Evolutionary conservation across 2,113 vertebrate species (phyloP), one percentile per base, ranked within the genome.

Genomic region (Hippocampus barbouri): DNA sequence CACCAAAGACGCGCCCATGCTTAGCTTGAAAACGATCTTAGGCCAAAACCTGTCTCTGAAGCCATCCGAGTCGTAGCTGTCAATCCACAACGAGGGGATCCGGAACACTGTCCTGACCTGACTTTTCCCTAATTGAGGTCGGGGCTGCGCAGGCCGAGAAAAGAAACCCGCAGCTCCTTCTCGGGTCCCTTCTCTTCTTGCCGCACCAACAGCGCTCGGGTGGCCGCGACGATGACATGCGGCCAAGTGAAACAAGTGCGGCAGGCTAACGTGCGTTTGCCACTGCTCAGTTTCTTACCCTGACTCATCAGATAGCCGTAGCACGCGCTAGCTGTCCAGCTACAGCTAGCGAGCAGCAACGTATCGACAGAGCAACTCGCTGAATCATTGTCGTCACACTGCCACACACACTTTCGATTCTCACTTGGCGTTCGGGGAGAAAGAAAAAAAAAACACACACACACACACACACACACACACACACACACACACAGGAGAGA

Each of bases 381-480:
- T 93, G 92, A 93, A 92, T 93, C 91, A 92, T 91, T 88, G 88
- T 81, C 84, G 73, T 82, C 87, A 73, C 86, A 85, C 59, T 86
- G 88, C 91, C 89, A 86, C 84, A 72, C 83, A 74, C 69, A 86
- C 67, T 82, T 86, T 74, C 78, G 68, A n/a, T 76, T 83, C 84
- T 83, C 63, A 60, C 68, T 79, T 78, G 75, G 73, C 60, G 60
- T 60, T 77, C 54, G 18, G 69, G 23, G 27, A 23, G 18, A 23
- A 66, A 66, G 4, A 45, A 14, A 12, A 8, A 12, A 43, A 8
- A 43, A 43, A n/a, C 30, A 4, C 9, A 14, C 10, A 66, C 53
- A 81, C 73, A 76, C 30, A 4, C 9, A 14, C 10, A 66, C 53
- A 81, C 73, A 76, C 30, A 4, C 9, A 14, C 10, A 66, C 53